phyloP scores from a whole-genome alignment of 1,140 invertebrate species.

The Stratiolaelaps scimitus region DNA sequence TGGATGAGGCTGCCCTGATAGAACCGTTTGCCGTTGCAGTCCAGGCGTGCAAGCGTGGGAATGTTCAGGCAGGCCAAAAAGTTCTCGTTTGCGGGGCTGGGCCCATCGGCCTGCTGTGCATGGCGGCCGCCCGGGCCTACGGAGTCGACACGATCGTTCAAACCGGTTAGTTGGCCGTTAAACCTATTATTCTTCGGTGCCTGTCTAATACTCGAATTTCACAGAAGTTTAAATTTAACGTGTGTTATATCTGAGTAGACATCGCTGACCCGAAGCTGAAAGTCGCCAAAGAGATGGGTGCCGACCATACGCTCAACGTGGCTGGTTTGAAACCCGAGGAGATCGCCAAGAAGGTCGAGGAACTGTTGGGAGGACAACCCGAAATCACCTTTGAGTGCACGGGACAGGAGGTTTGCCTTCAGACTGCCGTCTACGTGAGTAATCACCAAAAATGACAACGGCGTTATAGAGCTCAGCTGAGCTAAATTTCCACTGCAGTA shows the following conservation, averaged over 20 bases:
- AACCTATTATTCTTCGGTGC: neutral
- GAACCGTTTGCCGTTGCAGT: slow-evolving; percentile 86
- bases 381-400: slow-evolving; percentile 73
- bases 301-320: neutral
- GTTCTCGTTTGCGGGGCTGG: slow-evolving; percentile 78
- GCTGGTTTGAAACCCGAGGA: neutral
- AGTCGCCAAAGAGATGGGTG: neutral
- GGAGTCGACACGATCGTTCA: slow-evolving; percentile 16
- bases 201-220: too few relatives aligned
- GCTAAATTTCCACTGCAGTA: too few relatives aligned
- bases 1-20: slow-evolving; percentile 82
- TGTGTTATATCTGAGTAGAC: neutral
- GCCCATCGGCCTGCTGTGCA: slow-evolving; percentile 31
- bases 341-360: slow-evolving; percentile 49
- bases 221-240: too few relatives aligned
- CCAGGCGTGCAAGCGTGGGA: slow-evolving; percentile 70
- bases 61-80: slow-evolving; percentile 55
- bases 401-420: slow-evolving; percentile 61
- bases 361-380: slow-evolving; percentile 54
- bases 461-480: too few relatives aligned
- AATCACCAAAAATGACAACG: neutral
- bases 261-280: slow-evolving; percentile 12
- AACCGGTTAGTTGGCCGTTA: neutral
- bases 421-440: slow-evolving; percentile 50
- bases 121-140: neutral